These are phyloP conservation scores for Microctenopoma stevenorrisi DNA, from an alignment of 2,797 vertebrate species.

Conservation along the genomic window DNA sequence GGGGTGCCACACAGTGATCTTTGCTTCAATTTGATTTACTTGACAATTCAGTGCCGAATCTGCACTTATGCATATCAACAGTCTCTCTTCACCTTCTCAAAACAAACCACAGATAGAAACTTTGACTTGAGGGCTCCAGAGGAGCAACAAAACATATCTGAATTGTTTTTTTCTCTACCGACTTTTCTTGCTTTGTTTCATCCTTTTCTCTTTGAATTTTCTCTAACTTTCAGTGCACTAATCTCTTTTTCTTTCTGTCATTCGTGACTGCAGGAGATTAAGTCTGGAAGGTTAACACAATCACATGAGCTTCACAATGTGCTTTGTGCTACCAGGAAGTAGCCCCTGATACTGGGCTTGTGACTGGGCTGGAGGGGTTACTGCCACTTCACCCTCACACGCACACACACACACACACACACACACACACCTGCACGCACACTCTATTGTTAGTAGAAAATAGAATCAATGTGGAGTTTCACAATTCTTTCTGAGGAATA, in stretches of 20 bases:
- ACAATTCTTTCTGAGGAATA: background rate
- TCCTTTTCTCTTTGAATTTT: conserved; percentile 29
- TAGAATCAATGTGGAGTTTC: background rate
- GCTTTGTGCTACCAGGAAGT: conserved; percentile 75
- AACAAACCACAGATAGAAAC: conserved; percentile 62
- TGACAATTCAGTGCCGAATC: conserved; percentile 62
- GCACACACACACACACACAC: background rate
- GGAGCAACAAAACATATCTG: conserved; percentile 30
- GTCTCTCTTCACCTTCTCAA: conserved; percentile 54
- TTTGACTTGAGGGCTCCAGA: conserved; percentile 52
- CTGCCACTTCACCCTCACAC: background rate
- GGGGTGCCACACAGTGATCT: conserved; percentile 48
- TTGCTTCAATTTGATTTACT: conserved; percentile 54
- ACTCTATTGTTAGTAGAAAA: background rate
- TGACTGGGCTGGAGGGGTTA: conserved; percentile 62
- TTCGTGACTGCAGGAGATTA: conserved; percentile 78
- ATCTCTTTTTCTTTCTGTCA: conserved; percentile 36
- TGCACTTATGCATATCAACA: conserved; percentile 50
- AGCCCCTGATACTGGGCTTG: conserved; percentile 69
- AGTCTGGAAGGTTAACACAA: conserved; percentile 76
- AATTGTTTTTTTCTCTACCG: conserved; percentile 19
- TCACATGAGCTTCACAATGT: conserved; percentile 82
- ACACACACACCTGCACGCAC: background rate
- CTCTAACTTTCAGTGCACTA: conserved; percentile 33
- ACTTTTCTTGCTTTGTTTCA: conserved; percentile 13